Evolutionary conservation across 2,113 vertebrate species (phyloP), one percentile per base, ranked within the genome.

Genomic region (Phoenicopterus ruber): DNA sequence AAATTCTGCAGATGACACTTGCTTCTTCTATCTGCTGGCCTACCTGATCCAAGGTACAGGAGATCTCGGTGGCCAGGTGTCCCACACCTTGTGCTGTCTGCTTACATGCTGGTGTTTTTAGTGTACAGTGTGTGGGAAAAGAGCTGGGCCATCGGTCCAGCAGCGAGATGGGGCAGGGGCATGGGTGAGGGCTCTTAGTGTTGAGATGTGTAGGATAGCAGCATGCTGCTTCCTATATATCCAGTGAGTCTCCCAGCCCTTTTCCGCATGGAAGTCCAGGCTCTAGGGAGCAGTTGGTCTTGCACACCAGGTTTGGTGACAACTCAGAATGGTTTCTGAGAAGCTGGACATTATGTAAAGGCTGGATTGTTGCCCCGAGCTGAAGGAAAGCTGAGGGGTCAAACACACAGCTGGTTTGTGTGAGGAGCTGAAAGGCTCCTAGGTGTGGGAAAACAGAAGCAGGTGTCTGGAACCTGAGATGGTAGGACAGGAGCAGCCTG

Each of bases 21-120:
- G 83, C 90, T 99, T 98, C 94, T 98, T 98, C 96, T 99, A 99
- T 83, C 93, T 99, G 26, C 96, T 99, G 97, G 98, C 98, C 12
- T 99, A 99, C 71, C 95, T 99, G 55, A 96, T 98, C 61, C 98
- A 97, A 98, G 99, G 99, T 99, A 97, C 62, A 69, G 71, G 26
- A 73, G 38, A 49, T 77, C 49, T 83, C 29, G 6, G 40, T 25
- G 61, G 4, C 38, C 29, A 66, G 54, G 15, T 92, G 42, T 72
- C 73, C 54, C 26, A 38, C 8, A 15, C 10, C 2, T 49, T 85
- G 20, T 84, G 66, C 63, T 81, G 22, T 50, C 65, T 73, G 38
- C 49, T 46, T 57, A 49, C 38, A 8, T 29, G 44, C 38, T 82
- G 44, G 21, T 79, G 20, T 17, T 77, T 82, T 63, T 47, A 72